Percentiles rank a stretch among this genome's conserved stretches.
These are phyloP conservation scores for Parnassius glacialis DNA, from an alignment of 2,888 invertebrate genomes.

Conservation along the genomic window DNA sequence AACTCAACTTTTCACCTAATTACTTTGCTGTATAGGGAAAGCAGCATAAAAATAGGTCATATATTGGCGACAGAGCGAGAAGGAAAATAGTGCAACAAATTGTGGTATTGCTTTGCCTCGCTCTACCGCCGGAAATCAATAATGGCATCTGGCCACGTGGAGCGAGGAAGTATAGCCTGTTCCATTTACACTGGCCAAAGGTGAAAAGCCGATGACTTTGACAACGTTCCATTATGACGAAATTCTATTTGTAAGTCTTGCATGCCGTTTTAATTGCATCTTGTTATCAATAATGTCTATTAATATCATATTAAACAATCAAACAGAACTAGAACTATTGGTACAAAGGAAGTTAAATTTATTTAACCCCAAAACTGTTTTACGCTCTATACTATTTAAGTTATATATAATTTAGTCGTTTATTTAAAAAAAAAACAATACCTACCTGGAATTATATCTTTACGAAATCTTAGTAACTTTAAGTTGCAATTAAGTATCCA, in stretches of 20 bases:
- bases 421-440: too few relatives aligned
- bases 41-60: slow-evolving; percentile 80
- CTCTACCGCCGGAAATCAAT: slow-evolving; percentile 78
- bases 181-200: slow-evolving; percentile 67
- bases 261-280: too few relatives aligned
- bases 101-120: slow-evolving; percentile 67
- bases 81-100: slow-evolving; percentile 79
- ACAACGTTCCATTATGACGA: slow-evolving; percentile 47
- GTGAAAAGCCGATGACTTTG: slow-evolving; percentile 53
- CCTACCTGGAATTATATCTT: too few relatives aligned
- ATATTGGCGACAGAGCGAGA: slow-evolving; percentile 73
- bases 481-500: too few relatives aligned
- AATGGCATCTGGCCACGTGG: slow-evolving; percentile 79
- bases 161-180: slow-evolving; percentile 65
- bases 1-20: slow-evolving; percentile 72
- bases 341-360: too few relatives aligned
- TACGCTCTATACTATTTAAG: too few relatives aligned
- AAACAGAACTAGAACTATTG: too few relatives aligned
- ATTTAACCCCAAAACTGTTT: too few relatives aligned
- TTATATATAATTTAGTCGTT: too few relatives aligned
- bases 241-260: slow-evolving; percentile 44
- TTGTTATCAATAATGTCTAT: too few relatives aligned
- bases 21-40: slow-evolving; percentile 77
- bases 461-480: too few relatives aligned
- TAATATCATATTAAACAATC: too few relatives aligned